Evolutionary conservation across 2,888 invertebrate genomes (phyloP).

Genomic region (Proisotoma minuta): DNA sequence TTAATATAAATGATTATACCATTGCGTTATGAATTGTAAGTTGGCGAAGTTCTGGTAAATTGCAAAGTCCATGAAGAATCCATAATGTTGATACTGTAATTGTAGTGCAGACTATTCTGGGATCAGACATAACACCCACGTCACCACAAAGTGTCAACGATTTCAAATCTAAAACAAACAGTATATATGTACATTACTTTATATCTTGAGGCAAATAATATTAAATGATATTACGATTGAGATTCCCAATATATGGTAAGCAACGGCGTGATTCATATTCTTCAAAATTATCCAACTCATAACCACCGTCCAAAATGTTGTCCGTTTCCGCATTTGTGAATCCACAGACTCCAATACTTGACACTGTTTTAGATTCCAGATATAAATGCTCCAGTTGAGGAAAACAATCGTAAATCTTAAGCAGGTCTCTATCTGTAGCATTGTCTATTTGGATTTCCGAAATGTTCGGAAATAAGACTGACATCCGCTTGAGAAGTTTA

Average conservation of each 20-base stretch:
- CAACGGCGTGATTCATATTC: neutral
- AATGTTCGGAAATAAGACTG: neutral
- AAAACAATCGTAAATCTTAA: constrained; percentile 1
- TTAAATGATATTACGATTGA: neutral
- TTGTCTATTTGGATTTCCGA: neutral
- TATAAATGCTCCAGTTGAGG: neutral
- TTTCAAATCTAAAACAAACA: constrained; percentile 2
- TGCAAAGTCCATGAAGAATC: constrained; percentile 2
- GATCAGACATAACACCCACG: neutral
- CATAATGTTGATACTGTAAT: neutral
- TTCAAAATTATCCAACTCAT: neutral
- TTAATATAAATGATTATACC: neutral
- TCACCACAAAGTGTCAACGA: neutral
- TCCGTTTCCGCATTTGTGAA: neutral
- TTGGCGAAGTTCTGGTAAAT: neutral
- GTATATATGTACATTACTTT: no score
- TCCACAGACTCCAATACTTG: neutral
- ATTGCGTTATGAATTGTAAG: neutral
- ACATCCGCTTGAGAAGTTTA: neutral
- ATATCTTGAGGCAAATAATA: no score
- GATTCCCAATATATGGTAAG: constrained; percentile 2
- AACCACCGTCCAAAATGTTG: neutral
- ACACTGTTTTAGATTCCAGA: neutral
- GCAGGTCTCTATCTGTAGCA: neutral
- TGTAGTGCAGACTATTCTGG: neutral